Percentiles rank a stretch among this genome's conserved stretches.
phyloP scores from a whole-genome alignment of 30 jellyfish, hydroid and myxozoan genomes.

The Aurelia sp. region DNA sequence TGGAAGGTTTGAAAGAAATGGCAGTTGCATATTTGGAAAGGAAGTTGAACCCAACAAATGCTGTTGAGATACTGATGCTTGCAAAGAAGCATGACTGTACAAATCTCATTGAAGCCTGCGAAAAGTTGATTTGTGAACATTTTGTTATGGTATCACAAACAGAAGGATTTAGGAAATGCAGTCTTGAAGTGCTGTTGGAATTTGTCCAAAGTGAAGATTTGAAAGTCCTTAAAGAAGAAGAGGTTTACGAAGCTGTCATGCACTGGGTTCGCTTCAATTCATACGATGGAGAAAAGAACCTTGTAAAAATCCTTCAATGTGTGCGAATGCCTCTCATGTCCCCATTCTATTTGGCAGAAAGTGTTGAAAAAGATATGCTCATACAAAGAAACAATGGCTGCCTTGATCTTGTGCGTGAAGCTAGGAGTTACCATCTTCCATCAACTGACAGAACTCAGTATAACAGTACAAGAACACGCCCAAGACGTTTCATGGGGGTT shows the following conservation, averaged over 20 bases:
- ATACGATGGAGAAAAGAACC: constrained; percentile 60
- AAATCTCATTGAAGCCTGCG: constrained; percentile 62
- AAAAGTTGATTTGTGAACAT: constrained; percentile 77
- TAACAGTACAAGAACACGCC: constrained; percentile 66
- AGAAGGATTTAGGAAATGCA: constrained; percentile 75
- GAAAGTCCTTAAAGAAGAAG: constrained; percentile 93
- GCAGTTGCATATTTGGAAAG: constrained; percentile 80
- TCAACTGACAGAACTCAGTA: constrained; percentile 59
- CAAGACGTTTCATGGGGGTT: constrained; percentile 94
- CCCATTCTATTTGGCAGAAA: constrained; percentile 81
- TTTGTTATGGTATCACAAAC: constrained; percentile 86
- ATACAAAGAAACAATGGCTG: constrained; percentile 58
- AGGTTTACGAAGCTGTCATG: constrained; percentile 91
- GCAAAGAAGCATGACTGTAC: constrained; percentile 88
- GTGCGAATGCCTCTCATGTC: constrained; percentile 88
- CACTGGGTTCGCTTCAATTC: constrained; percentile 76
- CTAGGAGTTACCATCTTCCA: constrained; percentile 62
- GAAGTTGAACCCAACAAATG: constrained; percentile 82
- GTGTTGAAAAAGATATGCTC: constrained; percentile 73
- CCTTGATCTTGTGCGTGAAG: constrained; percentile 71
- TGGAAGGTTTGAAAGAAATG: constrained; percentile 87
- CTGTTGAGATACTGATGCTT: constrained; percentile 81
- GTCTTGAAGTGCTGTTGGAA: constrained; percentile 71
- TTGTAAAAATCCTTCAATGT: constrained; percentile 54
- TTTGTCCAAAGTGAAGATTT: constrained; percentile 89